Evolutionary conservation across 1,140 invertebrate species (phyloP).

Genomic region (Diploscapter pachys): DNA sequence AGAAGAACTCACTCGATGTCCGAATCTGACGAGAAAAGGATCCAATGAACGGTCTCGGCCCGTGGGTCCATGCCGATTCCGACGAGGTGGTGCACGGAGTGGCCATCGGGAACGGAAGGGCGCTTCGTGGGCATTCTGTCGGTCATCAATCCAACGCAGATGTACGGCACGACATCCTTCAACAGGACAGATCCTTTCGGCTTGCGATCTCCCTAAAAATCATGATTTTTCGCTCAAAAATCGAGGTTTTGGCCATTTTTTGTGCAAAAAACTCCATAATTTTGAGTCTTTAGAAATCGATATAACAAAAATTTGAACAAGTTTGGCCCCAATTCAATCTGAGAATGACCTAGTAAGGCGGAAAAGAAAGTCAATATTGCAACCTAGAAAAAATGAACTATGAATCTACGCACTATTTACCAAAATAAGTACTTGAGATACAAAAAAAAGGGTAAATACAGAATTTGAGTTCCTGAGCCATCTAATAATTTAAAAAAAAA

Average conservation of each 20-base stretch:
- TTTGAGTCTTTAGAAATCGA: neutral
- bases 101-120: conserved; percentile 32
- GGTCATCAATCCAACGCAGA: conserved; percentile 38
- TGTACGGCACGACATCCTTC: conserved; percentile 38
- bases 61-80: conserved; percentile 40
- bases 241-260: neutral
- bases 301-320: neutral
- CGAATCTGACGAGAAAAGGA: conserved; percentile 38
- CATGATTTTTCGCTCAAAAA: neutral
- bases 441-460: neutral
- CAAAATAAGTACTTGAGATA: neutral
- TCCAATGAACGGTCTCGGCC: conserved; percentile 42
- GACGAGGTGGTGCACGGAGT: conserved; percentile 39
- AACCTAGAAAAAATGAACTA: no score
- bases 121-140: conserved; percentile 38
- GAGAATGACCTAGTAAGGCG: no score
- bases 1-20: conserved; percentile 31
- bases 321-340: neutral
- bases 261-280: neutral
- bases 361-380: no score
- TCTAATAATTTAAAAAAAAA: conserved; percentile 8
- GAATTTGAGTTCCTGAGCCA: conserved; percentile 3
- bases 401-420: neutral
- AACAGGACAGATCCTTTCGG: conserved; percentile 34
- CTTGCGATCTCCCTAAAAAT: conserved; percentile 36